Conservation (phyloP, 2,888 invertebrate species). For the Leptopterna dolabrata region DNA sequence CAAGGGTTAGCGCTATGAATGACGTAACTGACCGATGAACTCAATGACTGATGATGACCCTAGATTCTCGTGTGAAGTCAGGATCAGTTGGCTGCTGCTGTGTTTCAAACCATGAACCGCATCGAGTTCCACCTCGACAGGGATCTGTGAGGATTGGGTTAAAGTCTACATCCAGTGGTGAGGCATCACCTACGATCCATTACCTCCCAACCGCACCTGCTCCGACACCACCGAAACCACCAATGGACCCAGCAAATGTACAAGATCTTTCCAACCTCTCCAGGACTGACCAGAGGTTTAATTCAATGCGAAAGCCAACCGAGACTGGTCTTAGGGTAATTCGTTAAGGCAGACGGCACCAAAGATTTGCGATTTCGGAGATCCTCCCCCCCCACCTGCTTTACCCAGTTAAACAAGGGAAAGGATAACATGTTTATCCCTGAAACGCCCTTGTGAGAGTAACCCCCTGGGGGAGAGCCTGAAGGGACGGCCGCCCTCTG, state of each 20-base stretch:
- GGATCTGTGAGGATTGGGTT: no score
- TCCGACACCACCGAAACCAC: not conserved
- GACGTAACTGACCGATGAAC: no score
- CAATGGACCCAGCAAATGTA: not conserved
- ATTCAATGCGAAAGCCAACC: not conserved
- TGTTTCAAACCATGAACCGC: no score
- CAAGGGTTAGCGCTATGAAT: no score
- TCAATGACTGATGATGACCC: no score
- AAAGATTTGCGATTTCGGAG: constrained; percentile 47
- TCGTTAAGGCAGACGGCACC: constrained; percentile 32
- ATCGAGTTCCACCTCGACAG: no score
- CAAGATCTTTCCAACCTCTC: not conserved
- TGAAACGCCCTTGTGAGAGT: not conserved
- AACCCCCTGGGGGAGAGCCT: not conserved
- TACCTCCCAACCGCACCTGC: not conserved
- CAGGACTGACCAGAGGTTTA: not conserved
- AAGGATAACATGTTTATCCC: constrained; percentile 54
- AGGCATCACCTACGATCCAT: not conserved
- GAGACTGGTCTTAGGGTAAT: not conserved
- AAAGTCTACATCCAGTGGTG: no score
- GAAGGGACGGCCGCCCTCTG: constrained; percentile 25
- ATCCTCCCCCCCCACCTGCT: no score
- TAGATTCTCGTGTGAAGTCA: no score
- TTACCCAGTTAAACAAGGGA: constrained; percentile 21
- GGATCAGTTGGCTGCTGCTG: no score